These are phyloP conservation scores for Mobula birostris DNA, from an alignment of 2,113 vertebrate genomes.

Conservation along the genomic window DNA sequence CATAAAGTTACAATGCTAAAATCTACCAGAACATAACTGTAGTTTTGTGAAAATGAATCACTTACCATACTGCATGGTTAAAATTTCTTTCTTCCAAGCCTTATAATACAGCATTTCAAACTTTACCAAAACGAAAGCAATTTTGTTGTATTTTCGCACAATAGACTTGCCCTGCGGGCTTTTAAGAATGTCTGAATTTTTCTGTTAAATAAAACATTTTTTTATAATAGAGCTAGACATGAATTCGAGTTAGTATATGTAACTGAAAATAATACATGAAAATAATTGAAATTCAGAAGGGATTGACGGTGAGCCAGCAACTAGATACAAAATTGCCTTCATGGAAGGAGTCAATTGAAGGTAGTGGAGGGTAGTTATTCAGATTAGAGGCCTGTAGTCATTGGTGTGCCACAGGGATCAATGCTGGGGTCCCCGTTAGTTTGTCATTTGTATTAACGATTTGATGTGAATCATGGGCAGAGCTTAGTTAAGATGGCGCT, in stretches of 20 bases:
- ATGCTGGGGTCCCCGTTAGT: no score
- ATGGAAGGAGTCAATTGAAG: no score
- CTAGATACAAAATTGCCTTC: no score
- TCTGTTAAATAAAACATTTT: slow-evolving; percentile 47
- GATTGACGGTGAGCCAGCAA: no score
- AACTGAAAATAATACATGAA: neutral
- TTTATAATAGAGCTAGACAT: neutral
- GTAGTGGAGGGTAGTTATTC: no score
- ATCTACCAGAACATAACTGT: neutral
- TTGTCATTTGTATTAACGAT: no score
- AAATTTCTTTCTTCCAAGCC: slow-evolving; percentile 64
- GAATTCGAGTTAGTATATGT: neutral
- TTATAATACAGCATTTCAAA: slow-evolving; percentile 63
- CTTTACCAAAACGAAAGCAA: slow-evolving; percentile 60
- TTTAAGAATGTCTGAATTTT: slow-evolving; percentile 63
- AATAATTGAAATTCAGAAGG: no score
- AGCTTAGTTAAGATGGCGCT: no score
- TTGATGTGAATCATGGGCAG: no score
- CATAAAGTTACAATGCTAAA: neutral
- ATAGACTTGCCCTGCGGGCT: slow-evolving; percentile 62
- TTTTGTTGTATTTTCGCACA: slow-evolving; percentile 64
- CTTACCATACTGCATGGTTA: slow-evolving; percentile 58
- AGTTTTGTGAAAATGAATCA: slow-evolving; percentile 30
- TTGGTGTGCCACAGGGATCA: no score
- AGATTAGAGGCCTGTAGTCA: no score